These are phyloP conservation scores for Sciaenops ocellatus DNA, from an alignment of 2,797 vertebrate genomes.

Conservation along the genomic window DNA sequence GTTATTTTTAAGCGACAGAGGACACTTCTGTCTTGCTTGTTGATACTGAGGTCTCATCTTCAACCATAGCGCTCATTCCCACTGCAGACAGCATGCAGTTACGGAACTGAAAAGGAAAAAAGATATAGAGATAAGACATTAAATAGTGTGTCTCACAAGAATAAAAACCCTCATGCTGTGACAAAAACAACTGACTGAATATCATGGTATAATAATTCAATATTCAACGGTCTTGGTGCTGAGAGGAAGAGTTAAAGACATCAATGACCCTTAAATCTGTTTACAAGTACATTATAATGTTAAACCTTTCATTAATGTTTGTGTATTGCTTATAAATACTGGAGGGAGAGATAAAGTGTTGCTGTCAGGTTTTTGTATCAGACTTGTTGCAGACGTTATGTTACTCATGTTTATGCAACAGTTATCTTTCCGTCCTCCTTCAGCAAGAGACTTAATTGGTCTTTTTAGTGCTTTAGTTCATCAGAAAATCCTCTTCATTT, in stretches of 20 bases:
- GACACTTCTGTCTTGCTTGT: conserved; percentile 82
- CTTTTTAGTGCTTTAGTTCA: too few relatives aligned
- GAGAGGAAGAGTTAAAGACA: too few relatives aligned
- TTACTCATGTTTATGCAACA: too few relatives aligned
- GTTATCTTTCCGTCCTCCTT: too few relatives aligned
- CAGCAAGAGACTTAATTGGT: too few relatives aligned
- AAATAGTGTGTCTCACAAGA: not conserved
- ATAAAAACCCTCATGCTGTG: not conserved
- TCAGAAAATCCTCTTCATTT: too few relatives aligned
- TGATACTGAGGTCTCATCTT: conserved; percentile 83
- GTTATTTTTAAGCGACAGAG: conserved; percentile 55
- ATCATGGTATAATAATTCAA: too few relatives aligned
- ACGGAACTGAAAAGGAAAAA: conserved; percentile 58
- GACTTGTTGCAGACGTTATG: too few relatives aligned
- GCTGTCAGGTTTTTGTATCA: too few relatives aligned
- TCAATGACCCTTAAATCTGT: not conserved
- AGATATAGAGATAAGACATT: conserved; percentile 8
- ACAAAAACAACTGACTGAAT: not conserved
- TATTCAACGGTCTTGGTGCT: too few relatives aligned
- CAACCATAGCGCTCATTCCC: conserved; percentile 85
- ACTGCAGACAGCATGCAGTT: conserved; percentile 82
- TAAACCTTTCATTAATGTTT: too few relatives aligned
- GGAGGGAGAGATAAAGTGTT: too few relatives aligned
- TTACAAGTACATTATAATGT: not conserved
- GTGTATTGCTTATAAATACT: not conserved